Base-by-base conservation (phyloP, 2,797 vertebrate species). In the Danio aesculapii region DNA sequence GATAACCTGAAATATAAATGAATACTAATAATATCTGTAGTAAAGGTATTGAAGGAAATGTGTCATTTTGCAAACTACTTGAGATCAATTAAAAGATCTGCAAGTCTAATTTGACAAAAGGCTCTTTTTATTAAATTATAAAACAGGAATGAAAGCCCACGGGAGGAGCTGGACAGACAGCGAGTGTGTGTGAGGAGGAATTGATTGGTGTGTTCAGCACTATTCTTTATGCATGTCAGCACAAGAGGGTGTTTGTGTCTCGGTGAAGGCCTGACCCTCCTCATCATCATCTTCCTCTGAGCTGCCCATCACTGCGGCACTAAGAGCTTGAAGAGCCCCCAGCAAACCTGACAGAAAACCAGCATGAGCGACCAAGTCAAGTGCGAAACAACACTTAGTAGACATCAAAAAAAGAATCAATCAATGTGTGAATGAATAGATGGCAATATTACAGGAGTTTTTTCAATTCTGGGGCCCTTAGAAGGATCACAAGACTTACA, bases 301-400 rank as follows among this genome's bases (percentile, higher is more conserved):
- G 84, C 95, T 95, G 84, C 90, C 89, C 77, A 94, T 88, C 81
- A 96, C 93, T 41, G 93, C 92, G 17, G 94, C 92, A 67, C 94
- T 95, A 66, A 98, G 92, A 78, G 89, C 87, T 66, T 94, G 95
- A 68, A 97, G 93, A 84, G 94, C 94, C 62, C 93, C 92, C 53
- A 97, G 89, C 87, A 97, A 91, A 74, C 89, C 78, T 81, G 59
- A 46, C 30, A 79, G 67, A 72, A 39, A 30, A 52, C 47, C 47
- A 71, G 55, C 19, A 46, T 11, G 43, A 68, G 17, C 13, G 61
- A 78, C 9, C 19, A 57, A 77, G 39, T 44, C 62, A 77, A 77
- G 62, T 43, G 19, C 1, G 11, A 49, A 47, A 49, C 11, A 49
- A 59, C 55, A 74, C 21, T 30, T 17, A 49, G 17, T 39, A 21